Conservation (phyloP, 2,113 vertebrate species). For the Periophthalmodon schlosseri region DNA sequence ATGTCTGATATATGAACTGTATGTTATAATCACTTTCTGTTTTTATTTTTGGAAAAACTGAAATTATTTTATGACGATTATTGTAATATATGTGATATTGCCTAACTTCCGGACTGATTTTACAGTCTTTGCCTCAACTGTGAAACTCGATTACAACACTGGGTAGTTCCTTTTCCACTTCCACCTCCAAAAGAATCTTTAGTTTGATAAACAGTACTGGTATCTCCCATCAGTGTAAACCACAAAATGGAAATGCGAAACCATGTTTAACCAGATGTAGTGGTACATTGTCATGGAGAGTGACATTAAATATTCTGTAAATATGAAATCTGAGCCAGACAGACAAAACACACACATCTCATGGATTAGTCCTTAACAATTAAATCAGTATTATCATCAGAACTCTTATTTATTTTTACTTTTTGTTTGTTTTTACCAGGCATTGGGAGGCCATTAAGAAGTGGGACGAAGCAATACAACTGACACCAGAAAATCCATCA, state of each 20-base stretch:
- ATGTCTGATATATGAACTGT: background rate
- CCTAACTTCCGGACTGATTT: conserved; percentile 49
- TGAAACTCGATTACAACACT: conserved; percentile 27
- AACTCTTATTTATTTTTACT: background rate
- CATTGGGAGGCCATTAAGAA: conserved; percentile 90
- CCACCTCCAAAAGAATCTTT: no score
- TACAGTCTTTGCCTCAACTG: conserved; percentile 36
- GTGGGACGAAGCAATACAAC: conserved; percentile 93
- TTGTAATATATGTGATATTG: conserved; percentile 20
- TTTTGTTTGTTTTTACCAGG: conserved; percentile 68
- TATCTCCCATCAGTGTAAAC: background rate
- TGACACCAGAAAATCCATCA: conserved; percentile 88
- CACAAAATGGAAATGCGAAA: background rate
- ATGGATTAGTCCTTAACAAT: background rate
- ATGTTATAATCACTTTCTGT: background rate
- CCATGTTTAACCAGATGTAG: background rate
- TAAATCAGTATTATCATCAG: background rate
- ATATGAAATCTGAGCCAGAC: background rate
- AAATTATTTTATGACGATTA: background rate
- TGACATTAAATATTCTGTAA: background rate
- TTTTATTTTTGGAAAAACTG: no score
- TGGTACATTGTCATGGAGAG: background rate
- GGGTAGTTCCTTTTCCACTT: conserved; percentile 39
- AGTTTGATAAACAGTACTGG: no score
- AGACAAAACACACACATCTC: background rate